Evolutionary conservation across 2,797 vertebrate species (phyloP).

Genomic region (Premnoplex brunnescens): DNA sequence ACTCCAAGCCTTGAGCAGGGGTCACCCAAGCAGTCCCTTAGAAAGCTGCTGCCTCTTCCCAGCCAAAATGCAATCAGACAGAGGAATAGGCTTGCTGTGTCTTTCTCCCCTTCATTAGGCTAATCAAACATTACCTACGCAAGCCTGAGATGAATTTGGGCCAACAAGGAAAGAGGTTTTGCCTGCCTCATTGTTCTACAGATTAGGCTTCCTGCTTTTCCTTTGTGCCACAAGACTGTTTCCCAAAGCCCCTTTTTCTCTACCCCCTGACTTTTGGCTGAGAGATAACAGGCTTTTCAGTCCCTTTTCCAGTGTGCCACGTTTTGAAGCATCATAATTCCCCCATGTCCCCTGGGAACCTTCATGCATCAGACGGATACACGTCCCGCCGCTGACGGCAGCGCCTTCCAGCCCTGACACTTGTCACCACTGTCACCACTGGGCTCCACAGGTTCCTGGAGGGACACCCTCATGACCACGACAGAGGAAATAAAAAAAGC

Average conservation of each 20-base stretch:
- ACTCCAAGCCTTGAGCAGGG: background rate
- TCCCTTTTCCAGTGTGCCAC: background rate
- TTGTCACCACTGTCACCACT: background rate
- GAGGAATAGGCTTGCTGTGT: slow-evolving; percentile 37
- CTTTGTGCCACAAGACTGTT: slow-evolving; percentile 7
- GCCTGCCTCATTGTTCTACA: slow-evolving; percentile 65
- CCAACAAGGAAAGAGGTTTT: slow-evolving; percentile 65
- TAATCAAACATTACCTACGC: slow-evolving; percentile 67
- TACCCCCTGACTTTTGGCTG: slow-evolving; percentile 4
- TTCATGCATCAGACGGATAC: background rate
- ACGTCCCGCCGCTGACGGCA: background rate
- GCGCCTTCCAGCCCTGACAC: background rate
- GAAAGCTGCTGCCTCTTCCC: background rate
- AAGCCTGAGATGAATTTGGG: slow-evolving; percentile 60
- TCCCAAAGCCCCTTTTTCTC: slow-evolving; percentile 37
- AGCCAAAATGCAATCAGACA: slow-evolving; percentile 56
- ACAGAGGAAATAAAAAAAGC: too few species aligned
- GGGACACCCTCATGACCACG: background rate
- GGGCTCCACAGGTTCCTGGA: background rate
- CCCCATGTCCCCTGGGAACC: background rate
- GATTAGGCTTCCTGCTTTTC: slow-evolving; percentile 67
- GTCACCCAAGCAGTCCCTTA: background rate
- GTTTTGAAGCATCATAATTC: background rate
- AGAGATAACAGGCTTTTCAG: background rate
- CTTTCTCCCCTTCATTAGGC: slow-evolving; percentile 55